Base-by-base conservation (phyloP, 2,113 vertebrate species). In the Epinephelus fuscoguttatus region DNA sequence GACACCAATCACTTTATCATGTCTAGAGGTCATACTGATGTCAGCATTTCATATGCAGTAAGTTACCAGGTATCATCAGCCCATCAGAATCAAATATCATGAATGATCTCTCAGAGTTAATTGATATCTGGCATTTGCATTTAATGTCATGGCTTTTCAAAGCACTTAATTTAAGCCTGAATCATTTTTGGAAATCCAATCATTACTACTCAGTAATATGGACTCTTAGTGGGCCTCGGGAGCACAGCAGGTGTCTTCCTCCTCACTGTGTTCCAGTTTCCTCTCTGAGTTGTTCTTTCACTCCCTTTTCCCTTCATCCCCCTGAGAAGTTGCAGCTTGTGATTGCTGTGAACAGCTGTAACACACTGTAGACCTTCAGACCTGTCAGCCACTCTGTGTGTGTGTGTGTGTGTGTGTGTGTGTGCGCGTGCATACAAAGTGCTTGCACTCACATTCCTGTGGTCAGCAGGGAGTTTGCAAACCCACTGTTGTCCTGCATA, bases 321-420 rank as follows among this genome's bases (percentile, higher is more conserved):
- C 61, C 83, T 42, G 80, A 81, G 82, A 72, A 13, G 62, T 75
- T 49, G 72, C 60, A 50, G 82, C 52, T 84, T 85, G 86, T 87
- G 85, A 91, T 86, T 62, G 57, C 86, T 89, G 52, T 68, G 68
- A 89, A 79, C 93, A 94, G 88, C 90, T 92, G 91, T 52, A 75
- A 80, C 75, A 76, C 19, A 45, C 66, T 61, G 63, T 5, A 63
- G 70, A 80, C 78, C 59, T 79, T 33, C 77, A 73, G 70, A 67
- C 50, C 53, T 70, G 81, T 79, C 60, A 80, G 56, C 45, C 49
- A 64, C 14, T 3, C 52, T 21, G 52, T 55, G 19, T 55, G 53
- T 45, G 8, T 45, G 2, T 64, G 19, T 64, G 40, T 66, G 62
- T 61, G 52, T 55, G 49, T 42, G 78, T 81, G 60, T 61, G 55